A percentile compares a stretch with the other conserved stretches of the same genome.
Conservation (phyloP, 2,113 vertebrate species). For the Brachirus orientalis region DNA sequence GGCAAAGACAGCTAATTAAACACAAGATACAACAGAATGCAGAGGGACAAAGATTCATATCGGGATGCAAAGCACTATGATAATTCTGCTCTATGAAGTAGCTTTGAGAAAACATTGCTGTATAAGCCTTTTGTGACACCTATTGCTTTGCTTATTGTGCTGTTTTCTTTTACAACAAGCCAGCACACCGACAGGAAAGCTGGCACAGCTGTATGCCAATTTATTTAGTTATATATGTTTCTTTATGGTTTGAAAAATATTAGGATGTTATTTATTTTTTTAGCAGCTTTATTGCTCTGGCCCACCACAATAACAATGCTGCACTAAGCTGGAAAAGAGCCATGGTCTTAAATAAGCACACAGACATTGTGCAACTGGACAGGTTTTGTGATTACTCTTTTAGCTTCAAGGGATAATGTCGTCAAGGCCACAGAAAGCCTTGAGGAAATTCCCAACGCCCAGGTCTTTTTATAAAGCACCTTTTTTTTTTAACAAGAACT, state of each 20-base stretch:
- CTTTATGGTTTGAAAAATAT: too few species aligned
- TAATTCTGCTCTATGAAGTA: slow-evolving; percentile 10
- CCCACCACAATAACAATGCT: background rate
- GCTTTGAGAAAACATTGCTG: background rate
- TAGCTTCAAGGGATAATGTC: slow-evolving; percentile 1
- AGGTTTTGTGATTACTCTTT: slow-evolving; percentile 18
- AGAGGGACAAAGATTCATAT: background rate
- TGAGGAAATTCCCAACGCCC: slow-evolving; percentile 9
- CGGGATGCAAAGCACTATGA: slow-evolving; percentile 49
- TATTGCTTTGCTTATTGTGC: background rate
- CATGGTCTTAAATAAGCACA: background rate
- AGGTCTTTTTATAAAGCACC: background rate
- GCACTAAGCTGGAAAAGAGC: slow-evolving; percentile 5
- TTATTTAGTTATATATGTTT: background rate
- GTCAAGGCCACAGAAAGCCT: background rate
- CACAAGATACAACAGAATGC: background rate
- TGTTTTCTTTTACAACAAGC: background rate
- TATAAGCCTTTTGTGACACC: background rate
- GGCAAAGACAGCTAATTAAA: slow-evolving; percentile 44
- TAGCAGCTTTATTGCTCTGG: background rate
- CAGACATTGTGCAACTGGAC: background rate
- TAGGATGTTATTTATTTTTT: too few species aligned
- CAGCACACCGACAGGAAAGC: background rate
- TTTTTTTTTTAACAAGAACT: too few species aligned
- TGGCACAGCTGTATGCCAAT: too few species aligned